Base-by-base conservation (phyloP, 2,113 vertebrate genomes). In the Xyrauchen texanus region DNA sequence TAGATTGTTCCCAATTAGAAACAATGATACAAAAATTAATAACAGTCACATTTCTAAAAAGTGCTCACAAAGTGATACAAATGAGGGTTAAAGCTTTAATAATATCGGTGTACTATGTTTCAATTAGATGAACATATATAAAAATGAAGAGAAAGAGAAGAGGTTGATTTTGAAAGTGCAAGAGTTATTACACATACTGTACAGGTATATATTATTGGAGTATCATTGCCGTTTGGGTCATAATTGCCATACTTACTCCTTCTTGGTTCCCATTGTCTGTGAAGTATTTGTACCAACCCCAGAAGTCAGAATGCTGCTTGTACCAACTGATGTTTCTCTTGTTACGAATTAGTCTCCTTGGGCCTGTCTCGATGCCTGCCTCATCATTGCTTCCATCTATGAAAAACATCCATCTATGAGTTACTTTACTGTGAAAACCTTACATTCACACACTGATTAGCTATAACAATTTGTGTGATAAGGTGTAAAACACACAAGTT, bases 271-370 rank as follows among this genome's bases (percentile, higher is more conserved):
- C 88, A 8, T 88, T 92, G 76, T 94, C 92, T 0, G 87, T 91
- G 82, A 94, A 94, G 88, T 87, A 93, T 81, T 94, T 94, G 89
- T 94, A 94, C 90, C 92, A 93, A 81, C 62, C 84, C 93, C 93
- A 94, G 90, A 93, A 94, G 86, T 94, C 93, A 0, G 93, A 91
- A 85, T 93, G 85, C 80, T 94, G 89, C 45, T 93, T 91, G 89
- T 93, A 92, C 92, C 93, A 92, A 86, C 92, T 94, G 88, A 94
- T 90, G 86, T 93, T 93, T 82, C 93, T 91, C 73, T 91, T 89
- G 83, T 90, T 89, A 8, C 93, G 91, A 62, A 86, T 82, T 66
- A 93, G 86, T 78, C 69, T 91, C 77, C 86, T 88, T 58, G 89
- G 68, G 0, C 10, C 52, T 4, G 80, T 84, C 3, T 76, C 84